Evolutionary conservation across 2,888 invertebrate species (phyloP).

Genomic region (Acanthoscelides obtectus): DNA sequence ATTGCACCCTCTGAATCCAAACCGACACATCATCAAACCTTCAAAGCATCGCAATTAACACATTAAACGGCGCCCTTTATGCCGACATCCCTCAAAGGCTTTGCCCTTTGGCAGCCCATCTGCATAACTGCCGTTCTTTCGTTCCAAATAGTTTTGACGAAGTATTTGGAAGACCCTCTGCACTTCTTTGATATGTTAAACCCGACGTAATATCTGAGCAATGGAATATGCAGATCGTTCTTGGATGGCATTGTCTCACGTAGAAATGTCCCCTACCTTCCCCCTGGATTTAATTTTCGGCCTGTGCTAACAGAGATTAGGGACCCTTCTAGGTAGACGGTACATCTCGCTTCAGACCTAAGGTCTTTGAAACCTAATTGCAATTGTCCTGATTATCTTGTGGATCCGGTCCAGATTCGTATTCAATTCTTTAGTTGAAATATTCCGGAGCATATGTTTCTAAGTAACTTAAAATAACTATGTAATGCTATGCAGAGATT

Average conservation of each 20-base stretch:
- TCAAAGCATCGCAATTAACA: not conserved
- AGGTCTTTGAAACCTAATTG: not conserved
- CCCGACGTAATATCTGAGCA: not conserved
- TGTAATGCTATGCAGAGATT: too few species aligned
- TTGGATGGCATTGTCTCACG: slow-evolving; percentile 2
- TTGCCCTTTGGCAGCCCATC: not conserved
- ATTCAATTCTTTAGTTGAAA: not conserved
- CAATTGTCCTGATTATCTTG: not conserved
- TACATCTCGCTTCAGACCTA: not conserved
- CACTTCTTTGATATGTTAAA: slow-evolving; percentile 4
- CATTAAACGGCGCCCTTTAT: not conserved
- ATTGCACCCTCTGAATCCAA: not conserved
- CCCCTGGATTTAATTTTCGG: slow-evolving; percentile 4
- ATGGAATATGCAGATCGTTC: not conserved
- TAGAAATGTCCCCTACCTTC: not conserved
- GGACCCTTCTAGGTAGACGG: slow-evolving; percentile 4
- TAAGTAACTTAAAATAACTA: too few species aligned
- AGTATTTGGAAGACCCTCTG: not conserved
- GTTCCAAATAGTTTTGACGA: not conserved
- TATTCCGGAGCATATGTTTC: not conserved
- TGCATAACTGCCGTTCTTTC: not conserved
- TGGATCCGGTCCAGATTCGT: not conserved
- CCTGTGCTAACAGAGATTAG: slow-evolving; percentile 15
- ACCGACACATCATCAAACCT: not conserved
- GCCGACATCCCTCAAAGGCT: not conserved